Evolutionary conservation across 2,888 invertebrate species (phyloP).

Genomic region (Torymus texanus): DNA sequence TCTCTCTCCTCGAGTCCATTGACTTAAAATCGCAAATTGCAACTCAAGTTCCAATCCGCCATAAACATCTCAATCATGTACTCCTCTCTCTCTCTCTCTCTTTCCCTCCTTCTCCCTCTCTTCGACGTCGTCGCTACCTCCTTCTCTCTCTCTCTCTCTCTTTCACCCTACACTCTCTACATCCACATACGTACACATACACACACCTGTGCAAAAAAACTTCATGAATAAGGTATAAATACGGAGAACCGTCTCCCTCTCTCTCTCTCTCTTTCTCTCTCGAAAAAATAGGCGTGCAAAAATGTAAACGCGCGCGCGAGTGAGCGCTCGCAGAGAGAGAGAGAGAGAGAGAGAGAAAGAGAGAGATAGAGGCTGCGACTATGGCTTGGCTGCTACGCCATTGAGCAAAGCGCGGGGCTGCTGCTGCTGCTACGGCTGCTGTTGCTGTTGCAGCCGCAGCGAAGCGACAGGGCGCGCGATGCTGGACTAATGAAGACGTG

Average conservation of each 20-base stretch:
- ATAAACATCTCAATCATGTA: slow-evolving; percentile 50
- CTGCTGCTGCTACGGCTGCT: no score
- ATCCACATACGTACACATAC: no score
- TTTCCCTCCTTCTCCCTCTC: background rate
- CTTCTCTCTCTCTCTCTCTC: background rate
- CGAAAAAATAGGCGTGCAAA: slow-evolving; percentile 1
- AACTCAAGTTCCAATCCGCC: slow-evolving; percentile 17
- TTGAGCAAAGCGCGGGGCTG: slow-evolving; percentile 11
- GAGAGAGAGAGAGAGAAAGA: background rate
- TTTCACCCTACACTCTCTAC: no score
- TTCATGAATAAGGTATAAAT: slow-evolving; percentile 46
- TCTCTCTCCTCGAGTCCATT: slow-evolving; percentile 31
- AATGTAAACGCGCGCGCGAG: background rate
- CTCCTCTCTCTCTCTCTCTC: background rate
- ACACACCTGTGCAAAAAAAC: background rate
- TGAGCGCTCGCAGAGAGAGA: no score
- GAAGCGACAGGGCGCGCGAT: slow-evolving; percentile 34
- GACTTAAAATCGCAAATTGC: slow-evolving; percentile 54
- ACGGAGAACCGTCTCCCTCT: background rate
- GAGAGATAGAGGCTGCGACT: slow-evolving; percentile 34
- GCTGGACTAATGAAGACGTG: slow-evolving; percentile 59
- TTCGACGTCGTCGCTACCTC: no score
- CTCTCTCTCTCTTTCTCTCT: no score
- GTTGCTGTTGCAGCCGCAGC: no score
- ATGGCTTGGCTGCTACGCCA: slow-evolving; percentile 45